Evolutionary conservation across 2,888 invertebrate species (phyloP).

Genomic region (Leptopilina myrica): DNA sequence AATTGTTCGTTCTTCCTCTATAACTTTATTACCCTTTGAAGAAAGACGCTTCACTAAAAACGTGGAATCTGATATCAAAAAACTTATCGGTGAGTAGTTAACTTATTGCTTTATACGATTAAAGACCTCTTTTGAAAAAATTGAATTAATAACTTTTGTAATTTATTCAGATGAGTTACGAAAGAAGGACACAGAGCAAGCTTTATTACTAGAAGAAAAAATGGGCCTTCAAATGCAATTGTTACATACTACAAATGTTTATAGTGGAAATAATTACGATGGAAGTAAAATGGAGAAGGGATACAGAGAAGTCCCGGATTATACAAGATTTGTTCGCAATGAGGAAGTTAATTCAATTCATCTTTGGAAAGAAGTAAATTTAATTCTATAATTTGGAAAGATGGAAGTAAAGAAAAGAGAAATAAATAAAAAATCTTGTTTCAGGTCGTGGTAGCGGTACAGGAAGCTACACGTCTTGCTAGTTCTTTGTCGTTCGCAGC

Average conservation of each 20-base stretch:
- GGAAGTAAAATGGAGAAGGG: constrained; percentile 62
- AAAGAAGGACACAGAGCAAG: constrained; percentile 92
- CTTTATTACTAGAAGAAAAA: constrained; percentile 91
- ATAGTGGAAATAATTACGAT: constrained; percentile 71
- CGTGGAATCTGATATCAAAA: constrained; percentile 87
- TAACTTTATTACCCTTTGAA: constrained; percentile 80
- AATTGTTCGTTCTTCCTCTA: constrained; percentile 66
- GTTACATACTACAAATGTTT: constrained; percentile 82
- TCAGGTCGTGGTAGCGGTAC: constrained; percentile 70
- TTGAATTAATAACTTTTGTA: constrained; percentile 53
- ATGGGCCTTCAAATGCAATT: constrained; percentile 89
- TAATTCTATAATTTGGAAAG: neutral
- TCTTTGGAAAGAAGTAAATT: constrained; percentile 87
- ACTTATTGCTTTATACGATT: neutral
- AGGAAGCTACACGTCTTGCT: constrained; percentile 88
- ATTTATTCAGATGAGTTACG: constrained; percentile 85
- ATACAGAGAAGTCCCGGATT: constrained; percentile 79
- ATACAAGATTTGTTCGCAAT: constrained; percentile 85
- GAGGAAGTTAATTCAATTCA: constrained; percentile 87
- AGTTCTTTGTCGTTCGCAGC: constrained; percentile 83
- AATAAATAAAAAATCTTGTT: constrained; percentile 21
- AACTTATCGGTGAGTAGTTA: constrained; percentile 84
- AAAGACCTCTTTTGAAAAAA: neutral
- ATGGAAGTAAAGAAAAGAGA: neutral
- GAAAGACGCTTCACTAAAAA: constrained; percentile 87